Evolutionary conservation across 2,888 invertebrate species (phyloP), one percentile per base, ranked within the genome.

Genomic region (Octonoba sinensis): DNA sequence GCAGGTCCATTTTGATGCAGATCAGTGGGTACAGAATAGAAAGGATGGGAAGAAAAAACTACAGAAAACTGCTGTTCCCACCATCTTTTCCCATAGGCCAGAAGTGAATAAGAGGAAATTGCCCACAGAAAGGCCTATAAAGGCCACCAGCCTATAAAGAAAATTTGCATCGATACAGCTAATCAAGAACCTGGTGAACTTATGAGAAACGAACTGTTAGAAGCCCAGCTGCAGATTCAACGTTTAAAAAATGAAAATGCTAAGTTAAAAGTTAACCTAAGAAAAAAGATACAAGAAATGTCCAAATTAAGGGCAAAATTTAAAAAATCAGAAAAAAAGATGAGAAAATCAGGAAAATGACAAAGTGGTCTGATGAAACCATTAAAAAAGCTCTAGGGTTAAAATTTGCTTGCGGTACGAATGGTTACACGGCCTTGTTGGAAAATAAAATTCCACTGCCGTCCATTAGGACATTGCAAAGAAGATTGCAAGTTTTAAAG

Each of bases 1-100:
- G 51, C 24, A 51, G 66, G 49, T 49, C 15, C 66, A 67, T 54
- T 67, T 67, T 67, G 66, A 49, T 51, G 49, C 49, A 51, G 66
- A 67, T 20, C 51, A 67, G 15, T 67, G 66, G 66, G 24, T 8
- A 20, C 4, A 67, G n/a, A 18, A 16, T 56, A 12, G 12, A 6
- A 27, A 27, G 18, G 18, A 56, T 67, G 66, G 66, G n/a, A 13
- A 13, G 16, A 67, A 66, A 49, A 67, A 67, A 24, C 18, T 67
- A 3, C 49, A 51, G 16, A 6, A 1, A 12, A 49, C 8, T 27
- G 66, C 66, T 16, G 27, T 24, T 8, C 51, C 54, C 2, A 15
- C 20, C 13, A 24, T 54, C n/a, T 67, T 51, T 18, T 13, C 51
- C 6, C 49, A 67, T 16, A 24, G 15, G 12, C 11, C 11, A 20